Conservation (phyloP, 2,888 invertebrate species). For the Chrysodeixis includens region DNA sequence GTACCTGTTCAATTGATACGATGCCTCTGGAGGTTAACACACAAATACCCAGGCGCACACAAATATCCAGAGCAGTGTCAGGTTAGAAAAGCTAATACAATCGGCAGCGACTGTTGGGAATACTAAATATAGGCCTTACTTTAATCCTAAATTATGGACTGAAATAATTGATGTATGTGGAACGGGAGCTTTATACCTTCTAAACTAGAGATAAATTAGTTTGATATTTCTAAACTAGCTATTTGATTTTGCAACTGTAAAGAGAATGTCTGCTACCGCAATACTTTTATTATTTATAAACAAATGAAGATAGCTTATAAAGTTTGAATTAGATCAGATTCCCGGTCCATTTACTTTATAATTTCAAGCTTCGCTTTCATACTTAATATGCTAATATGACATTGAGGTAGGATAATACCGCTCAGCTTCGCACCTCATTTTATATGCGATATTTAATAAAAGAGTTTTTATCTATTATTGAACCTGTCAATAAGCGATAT, state of each 20-base stretch:
- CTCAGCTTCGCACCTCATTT: conserved; percentile 14
- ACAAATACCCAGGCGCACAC: neutral
- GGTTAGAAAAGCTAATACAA: neutral
- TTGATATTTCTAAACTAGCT: neutral
- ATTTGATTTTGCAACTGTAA: too few relatives aligned
- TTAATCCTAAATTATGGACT: neutral
- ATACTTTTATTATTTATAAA: too few relatives aligned
- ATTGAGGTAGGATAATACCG: conserved; percentile 41
- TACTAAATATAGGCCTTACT: neutral
- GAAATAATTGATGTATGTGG: neutral
- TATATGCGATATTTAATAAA: conserved; percentile 15
- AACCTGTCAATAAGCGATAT: conserved; percentile 25
- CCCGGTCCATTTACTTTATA: neutral
- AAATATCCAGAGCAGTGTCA: neutral
- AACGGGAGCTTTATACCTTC: neutral
- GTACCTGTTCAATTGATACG: neutral
- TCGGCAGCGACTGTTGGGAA: neutral
- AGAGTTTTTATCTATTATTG: conserved; percentile 34
- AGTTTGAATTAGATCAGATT: neutral
- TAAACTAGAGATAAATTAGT: neutral
- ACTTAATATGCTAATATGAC: conserved; percentile 41
- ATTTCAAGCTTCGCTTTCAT: neutral
- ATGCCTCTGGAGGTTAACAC: neutral
- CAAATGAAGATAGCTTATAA: neutral
- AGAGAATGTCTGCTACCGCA: too few relatives aligned